Base-by-base conservation (phyloP, 2,888 invertebrate species). In the Drosophila paramelanica region DNA sequence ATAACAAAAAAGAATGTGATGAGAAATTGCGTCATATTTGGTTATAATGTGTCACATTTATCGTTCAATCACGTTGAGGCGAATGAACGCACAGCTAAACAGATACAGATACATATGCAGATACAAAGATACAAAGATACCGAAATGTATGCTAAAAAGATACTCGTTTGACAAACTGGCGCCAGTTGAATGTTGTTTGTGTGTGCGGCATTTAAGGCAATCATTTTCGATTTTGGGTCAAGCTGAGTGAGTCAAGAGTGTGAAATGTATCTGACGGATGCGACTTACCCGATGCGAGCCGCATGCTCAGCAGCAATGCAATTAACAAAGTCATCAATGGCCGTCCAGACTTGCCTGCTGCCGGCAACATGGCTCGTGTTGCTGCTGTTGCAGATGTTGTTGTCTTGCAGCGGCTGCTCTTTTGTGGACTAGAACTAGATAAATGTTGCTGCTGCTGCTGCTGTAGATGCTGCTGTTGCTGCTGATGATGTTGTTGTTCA, bases 311-410 rank as follows among this genome's bases (percentile, higher is more conserved):
- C 77, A 89, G 81, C 77, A 91, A 77, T 70, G 89, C 88, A 80
- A 91, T 90, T 88, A 91, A 89, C 81, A 92, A 78, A 79, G 89
- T 86, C 88, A 90, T 82, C 75, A 91, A 87, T 77, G 88, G 80
- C 83, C 76, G 68, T 78, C 75, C 77, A 79, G 71, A 69, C 80
- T 73, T 71, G 73, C 59, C 61, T 50, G 66, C 60, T 56, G 58
- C 52, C 57, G 78, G 59, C 78, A 73, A 60, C 59, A 77, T 67
- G 61, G 42, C 27, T 55, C 69, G 69, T 58, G 53, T 8, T 58
- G 59, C n/a, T 49, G 61, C 13, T 59, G 55, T 38, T 66, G 77
- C n/a, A 46, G 47, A 41, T 52, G 67, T 13, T 52, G 64, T 33
- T 57, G 65, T 58, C 61, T 53, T 52, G 77, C 71, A 64, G 66